phyloP scores from a whole-genome alignment of 1,140 invertebrate species.

The Thalassaphorura encarpata region DNA sequence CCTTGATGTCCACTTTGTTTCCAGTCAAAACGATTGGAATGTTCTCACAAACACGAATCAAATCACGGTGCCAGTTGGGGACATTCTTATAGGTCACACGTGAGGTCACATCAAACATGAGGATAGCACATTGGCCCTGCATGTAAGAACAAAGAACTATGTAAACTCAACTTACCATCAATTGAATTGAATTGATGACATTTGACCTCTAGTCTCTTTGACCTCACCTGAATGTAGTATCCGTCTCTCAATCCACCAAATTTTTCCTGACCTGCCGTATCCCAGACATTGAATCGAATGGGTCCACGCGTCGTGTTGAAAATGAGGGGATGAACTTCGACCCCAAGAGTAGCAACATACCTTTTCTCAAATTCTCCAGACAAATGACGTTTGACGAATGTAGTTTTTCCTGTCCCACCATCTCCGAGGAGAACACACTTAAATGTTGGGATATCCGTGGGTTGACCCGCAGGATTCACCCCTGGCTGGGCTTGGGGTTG shows the following conservation, averaged over 20 bases:
- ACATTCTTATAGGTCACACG: conserved; percentile 99
- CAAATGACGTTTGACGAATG: not conserved
- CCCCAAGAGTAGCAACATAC: not conserved
- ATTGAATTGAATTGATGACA: too few species aligned
- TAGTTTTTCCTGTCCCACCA: not conserved
- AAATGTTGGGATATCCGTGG: not conserved
- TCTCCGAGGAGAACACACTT: not conserved
- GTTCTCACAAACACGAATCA: conserved; percentile 97
- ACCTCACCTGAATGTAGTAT: conserved; percentile 93
- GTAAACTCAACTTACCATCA: too few species aligned
- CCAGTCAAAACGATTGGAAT: conserved; percentile 97
- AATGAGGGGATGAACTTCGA: not conserved
- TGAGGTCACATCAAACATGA: conserved; percentile 99
- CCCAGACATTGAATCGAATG: not conserved
- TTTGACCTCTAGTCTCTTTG: too few species aligned
- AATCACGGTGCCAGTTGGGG: conserved; percentile 97
- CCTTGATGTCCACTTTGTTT: conserved; percentile 95
- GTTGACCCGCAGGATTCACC: too few species aligned
- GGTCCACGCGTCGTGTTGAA: not conserved
- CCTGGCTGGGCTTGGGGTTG: too few species aligned
- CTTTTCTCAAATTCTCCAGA: not conserved
- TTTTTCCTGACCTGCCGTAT: conserved; percentile 39
- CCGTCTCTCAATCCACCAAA: conserved; percentile 98
- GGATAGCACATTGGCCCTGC: conserved; percentile 90
- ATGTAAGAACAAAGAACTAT: too few species aligned